These are phyloP conservation scores for Harpalus rubripes DNA, from an alignment of 2,888 invertebrate genomes.

Conservation along the genomic window DNA sequence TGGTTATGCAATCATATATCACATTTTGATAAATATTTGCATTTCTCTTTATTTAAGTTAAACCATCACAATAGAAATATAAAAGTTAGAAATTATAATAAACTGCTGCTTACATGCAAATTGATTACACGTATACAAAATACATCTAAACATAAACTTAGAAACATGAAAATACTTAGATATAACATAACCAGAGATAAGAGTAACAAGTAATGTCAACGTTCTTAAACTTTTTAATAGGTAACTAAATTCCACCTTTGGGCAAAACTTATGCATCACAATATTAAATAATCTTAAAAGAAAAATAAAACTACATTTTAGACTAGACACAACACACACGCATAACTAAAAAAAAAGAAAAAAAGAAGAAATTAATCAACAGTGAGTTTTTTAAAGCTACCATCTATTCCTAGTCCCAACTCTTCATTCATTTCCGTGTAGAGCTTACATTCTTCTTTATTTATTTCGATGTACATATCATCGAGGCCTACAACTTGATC, in stretches of 20 bases:
- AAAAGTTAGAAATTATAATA: constrained; percentile 26
- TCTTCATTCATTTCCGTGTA: constrained; percentile 81
- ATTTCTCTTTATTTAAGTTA: constrained; percentile 44
- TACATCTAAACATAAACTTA: constrained; percentile 35
- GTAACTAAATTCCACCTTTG: constrained; percentile 69
- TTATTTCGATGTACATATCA: constrained; percentile 86
- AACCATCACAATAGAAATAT: constrained; percentile 49
- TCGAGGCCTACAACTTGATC: constrained; percentile 85
- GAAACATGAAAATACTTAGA: constrained; percentile 12
- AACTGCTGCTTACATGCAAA: constrained; percentile 16
- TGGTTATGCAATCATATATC: constrained; percentile 14
- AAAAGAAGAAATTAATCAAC: constrained; percentile 82
- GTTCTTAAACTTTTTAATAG: constrained; percentile 63
- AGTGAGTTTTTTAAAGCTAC: constrained; percentile 91
- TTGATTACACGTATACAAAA: constrained; percentile 17
- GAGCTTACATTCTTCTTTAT: constrained; percentile 77
- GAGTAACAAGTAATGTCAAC: constrained; percentile 27
- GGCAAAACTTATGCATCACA: constrained; percentile 67
- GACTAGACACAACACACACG: constrained; percentile 57
- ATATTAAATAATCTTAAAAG: constrained; percentile 58
- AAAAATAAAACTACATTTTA: constrained; percentile 53
- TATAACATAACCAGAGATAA: constrained; percentile 17
- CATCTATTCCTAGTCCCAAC: constrained; percentile 86
- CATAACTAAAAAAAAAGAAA: constrained; percentile 11
- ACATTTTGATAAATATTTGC: neutral